A percentile compares a stretch with the other conserved stretches of the same genome.
phyloP scores from a whole-genome alignment of 1,140 invertebrate genomes.

The Heterodera schachtii region DNA sequence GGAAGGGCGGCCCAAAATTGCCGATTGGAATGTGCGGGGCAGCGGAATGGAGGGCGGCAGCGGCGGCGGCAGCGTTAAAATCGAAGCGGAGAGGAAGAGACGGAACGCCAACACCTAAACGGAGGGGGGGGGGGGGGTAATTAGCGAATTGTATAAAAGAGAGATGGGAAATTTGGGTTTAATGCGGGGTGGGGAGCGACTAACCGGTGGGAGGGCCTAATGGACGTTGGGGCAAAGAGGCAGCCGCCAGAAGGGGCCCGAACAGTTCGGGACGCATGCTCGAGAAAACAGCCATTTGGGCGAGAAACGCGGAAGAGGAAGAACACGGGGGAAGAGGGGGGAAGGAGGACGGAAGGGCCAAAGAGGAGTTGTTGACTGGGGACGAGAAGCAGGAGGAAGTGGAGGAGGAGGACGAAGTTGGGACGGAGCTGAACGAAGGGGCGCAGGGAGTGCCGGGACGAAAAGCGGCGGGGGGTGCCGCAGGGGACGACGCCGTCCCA shows the following conservation, averaged over 20 bases:
- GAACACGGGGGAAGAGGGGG: neutral
- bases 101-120: too few species aligned
- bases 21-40: neutral
- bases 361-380: neutral
- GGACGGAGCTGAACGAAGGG: neutral
- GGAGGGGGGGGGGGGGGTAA: neutral
- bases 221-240: neutral
- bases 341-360: neutral
- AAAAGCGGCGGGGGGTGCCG: neutral
- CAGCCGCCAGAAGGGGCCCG: neutral
- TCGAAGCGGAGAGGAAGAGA: too few species aligned
- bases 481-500: neutral
- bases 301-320: neutral
- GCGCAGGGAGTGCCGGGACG: neutral
- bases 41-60: slow-evolving; percentile 9
- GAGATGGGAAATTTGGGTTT: neutral
- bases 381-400: neutral
- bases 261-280: slow-evolving; percentile 18
- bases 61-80: too few species aligned
- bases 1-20: slow-evolving; percentile 32
- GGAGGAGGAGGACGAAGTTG: neutral
- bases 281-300: slow-evolving; percentile 10
- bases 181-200: neutral
- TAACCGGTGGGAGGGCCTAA: neutral
- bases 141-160: neutral